Percentiles rank a stretch among this genome's conserved stretches.
These are phyloP conservation scores for Plebejus melissa DNA, from an alignment of 2,888 invertebrate species.

Conservation along the genomic window DNA sequence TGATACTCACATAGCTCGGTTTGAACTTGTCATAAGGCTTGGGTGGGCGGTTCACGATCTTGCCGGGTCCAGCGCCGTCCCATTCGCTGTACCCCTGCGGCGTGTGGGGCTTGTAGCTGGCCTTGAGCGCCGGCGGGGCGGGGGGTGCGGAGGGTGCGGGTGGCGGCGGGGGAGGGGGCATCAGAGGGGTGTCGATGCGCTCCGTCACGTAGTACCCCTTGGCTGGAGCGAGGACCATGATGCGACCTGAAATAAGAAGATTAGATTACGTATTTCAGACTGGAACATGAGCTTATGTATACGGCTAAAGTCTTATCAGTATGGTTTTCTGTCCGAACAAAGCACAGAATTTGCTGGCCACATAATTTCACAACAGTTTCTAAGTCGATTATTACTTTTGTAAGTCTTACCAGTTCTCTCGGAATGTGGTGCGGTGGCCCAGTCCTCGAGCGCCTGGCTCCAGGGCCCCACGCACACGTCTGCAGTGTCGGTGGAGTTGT, in stretches of 20 bases:
- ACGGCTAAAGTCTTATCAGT: too few species aligned
- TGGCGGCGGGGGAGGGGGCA: conserved; percentile 39
- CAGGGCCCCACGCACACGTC: conserved; percentile 65
- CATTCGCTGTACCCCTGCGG: conserved; percentile 61
- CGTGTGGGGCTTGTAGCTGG: conserved; percentile 35
- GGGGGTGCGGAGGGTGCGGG: conserved; percentile 29
- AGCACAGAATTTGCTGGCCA: neutral
- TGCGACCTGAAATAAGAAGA: conserved; percentile 51
- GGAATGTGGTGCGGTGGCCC: conserved; percentile 68
- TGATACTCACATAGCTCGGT: conserved; percentile 60
- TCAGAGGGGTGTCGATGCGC: conserved; percentile 54
- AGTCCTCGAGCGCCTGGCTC: conserved; percentile 82
- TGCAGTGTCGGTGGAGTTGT: conserved; percentile 41
- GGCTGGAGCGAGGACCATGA: conserved; percentile 62
- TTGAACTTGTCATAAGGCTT: conserved; percentile 65
- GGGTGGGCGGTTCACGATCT: conserved; percentile 69
- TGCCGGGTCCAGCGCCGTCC: conserved; percentile 56
- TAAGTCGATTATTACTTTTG: too few species aligned
- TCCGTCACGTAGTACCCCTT: conserved; percentile 71
- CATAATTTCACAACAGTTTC: too few species aligned
- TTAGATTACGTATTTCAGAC: neutral
- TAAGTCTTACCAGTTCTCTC: conserved; percentile 54
- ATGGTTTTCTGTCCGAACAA: neutral
- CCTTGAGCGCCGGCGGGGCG: conserved; percentile 28
- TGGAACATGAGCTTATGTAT: too few species aligned